Base-by-base conservation (phyloP, 2,888 invertebrate genomes). In the Trachelus stipa region DNA sequence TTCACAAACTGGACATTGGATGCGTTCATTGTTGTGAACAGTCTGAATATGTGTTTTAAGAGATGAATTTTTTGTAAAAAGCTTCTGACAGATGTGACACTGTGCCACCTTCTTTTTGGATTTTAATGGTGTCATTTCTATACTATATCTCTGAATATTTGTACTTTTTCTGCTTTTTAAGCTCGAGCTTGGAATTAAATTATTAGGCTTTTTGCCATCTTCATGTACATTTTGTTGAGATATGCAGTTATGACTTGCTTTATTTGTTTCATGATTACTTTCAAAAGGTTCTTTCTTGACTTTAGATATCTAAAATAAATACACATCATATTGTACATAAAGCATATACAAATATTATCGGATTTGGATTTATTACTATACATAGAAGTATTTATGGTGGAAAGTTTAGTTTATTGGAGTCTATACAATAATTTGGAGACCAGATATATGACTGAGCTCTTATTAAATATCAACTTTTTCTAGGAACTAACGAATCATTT, bases 21-120 rank as follows among this genome's bases (percentile, higher is more conserved):
- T 76, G 4, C 76, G 76, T 76, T 76, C 76, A 71, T 76, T 76
- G n/a, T 76, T 76, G 11, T 76, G 76, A 69, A 56, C 40, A 56
- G 76, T 76, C 34, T 76, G 76, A 31, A 69, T 34, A 23, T 76
- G 76, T 35, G 34, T 76, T 76, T 69, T 76, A 1, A 76, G 76
- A 23, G 76, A 76, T 11, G 76, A 76, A 12, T 76, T 76, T 12
- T 76, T 76, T 4, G 76, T 76, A 37, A 76, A 76, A 4, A 76
- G 12, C 33, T 76, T 76, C 30, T 76, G n/a, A 12, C 76, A 76
- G 31, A 69, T 69, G 15, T 69, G 69, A 76, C 76, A 76, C 40
- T 76, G 23, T 56, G 40, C 40, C 23, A 56, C 40, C 40, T 56
- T 56, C 23, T 15, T 56, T 9, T 9, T 56, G 4, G 40, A 56